Base-by-base conservation (phyloP, 2,888 invertebrate species). In the Laothoe populi region DNA sequence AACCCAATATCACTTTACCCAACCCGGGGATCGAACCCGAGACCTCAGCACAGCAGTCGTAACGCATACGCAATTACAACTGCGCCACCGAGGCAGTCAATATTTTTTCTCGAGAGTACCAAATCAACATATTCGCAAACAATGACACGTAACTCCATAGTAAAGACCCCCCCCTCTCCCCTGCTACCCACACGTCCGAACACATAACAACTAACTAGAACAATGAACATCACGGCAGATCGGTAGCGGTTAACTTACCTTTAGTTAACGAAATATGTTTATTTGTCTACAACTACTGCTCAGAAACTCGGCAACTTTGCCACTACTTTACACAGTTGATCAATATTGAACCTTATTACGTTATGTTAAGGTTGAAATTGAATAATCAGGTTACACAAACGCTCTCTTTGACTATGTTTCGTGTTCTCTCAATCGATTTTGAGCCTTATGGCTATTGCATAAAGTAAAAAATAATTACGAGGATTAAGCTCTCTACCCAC, bases 251-350 rank as follows among this genome's bases (percentile, higher is more conserved):
- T 75, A 77, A 75, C 72, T 69, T 73, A 69, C 77, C 74, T 72
- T 73, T 69, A 74, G 73, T 78, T 74, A 71, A 72, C 73, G 74
- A 79, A 83, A 83, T 83, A 84, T 83, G 81, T 83, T 83, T 83
- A 83, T 82, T 82, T 53, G 70, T 68, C 68, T 53, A 26, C 48
- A 38, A 48, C 44, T 44, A 35, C 35, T 53, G 19, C 19, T 11
- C 19, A 35, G 31, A 53, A 35, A 35, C 79, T 78, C 79, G 72
- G 68, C 71, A 72, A 70, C 31, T 53, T 4, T 8, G 11, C 11
- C 4, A 26, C 11, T 35, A 53, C 19, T 31, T 53, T 35, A 19
- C 19, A 31, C 16, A 26, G 23, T 16, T 16, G 16, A 31, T 53
- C 35, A 31, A 53, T 35, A 19, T 53, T 3, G 0, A 53, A 53